Evolutionary conservation across 2,888 invertebrate species (phyloP).

Genomic region (Papilio elwesi): DNA sequence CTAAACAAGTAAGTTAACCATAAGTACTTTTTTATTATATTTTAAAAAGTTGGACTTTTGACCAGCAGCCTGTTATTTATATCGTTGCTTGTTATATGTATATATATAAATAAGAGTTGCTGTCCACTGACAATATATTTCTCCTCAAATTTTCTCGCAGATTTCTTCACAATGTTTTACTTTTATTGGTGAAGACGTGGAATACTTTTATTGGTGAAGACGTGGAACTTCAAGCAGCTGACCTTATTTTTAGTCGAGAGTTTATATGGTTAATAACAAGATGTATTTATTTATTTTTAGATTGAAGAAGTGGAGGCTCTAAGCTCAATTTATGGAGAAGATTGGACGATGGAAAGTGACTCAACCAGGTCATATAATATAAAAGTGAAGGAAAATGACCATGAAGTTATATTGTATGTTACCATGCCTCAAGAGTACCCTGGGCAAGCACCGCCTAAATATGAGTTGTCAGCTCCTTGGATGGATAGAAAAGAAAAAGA

Average conservation of each 20-base stretch:
- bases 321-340: constrained; percentile 88
- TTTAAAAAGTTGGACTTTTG: no score
- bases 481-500: constrained; percentile 85
- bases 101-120: no score
- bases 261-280: not conserved
- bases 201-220: no score
- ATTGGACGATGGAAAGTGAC: constrained; percentile 86
- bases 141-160: no score
- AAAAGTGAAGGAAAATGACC: constrained; percentile 76
- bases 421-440: constrained; percentile 88
- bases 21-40: not conserved
- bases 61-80: no score
- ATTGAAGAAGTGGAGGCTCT: constrained; percentile 89
- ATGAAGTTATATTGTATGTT: constrained; percentile 84
- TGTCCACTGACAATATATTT: no score
- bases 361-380: constrained; percentile 85
- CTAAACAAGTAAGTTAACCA: constrained; percentile 50
- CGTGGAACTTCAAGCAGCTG: no score
- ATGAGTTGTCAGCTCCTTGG: constrained; percentile 89
- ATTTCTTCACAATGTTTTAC: no score
- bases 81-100: no score
- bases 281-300: constrained; percentile 56
- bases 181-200: no score
- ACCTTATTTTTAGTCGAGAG: no score
- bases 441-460: constrained; percentile 85